phyloP scores from a whole-genome alignment of 2,113 vertebrate species.

The Centropristis striata region DNA sequence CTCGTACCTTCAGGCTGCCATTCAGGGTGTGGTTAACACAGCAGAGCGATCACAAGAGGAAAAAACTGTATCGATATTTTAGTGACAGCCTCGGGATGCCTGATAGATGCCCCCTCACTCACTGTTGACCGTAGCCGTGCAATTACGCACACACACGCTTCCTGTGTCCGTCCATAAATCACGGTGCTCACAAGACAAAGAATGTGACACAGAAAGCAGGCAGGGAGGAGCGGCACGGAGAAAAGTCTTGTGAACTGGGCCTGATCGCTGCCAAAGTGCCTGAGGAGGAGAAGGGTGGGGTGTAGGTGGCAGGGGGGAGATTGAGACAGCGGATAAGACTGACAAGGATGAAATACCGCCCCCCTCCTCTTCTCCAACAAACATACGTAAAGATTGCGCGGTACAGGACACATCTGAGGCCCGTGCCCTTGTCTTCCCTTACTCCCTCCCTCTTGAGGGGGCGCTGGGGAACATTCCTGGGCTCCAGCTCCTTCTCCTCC shows the following conservation, averaged over 20 bases:
- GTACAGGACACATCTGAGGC: slow-evolving; percentile 76
- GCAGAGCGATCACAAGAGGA: slow-evolving; percentile 23
- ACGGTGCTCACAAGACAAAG: slow-evolving; percentile 72
- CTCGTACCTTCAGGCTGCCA: slow-evolving; percentile 27
- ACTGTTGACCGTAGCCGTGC: slow-evolving; percentile 55
- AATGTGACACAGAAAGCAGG: slow-evolving; percentile 72
- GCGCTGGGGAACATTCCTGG: slow-evolving; percentile 93
- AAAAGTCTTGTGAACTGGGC: slow-evolving; percentile 59
- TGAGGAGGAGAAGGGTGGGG: slow-evolving; percentile 45
- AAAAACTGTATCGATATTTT: slow-evolving; percentile 61
- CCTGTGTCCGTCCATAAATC: slow-evolving; percentile 75
- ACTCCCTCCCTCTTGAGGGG: slow-evolving; percentile 78
- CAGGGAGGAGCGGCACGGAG: slow-evolving; percentile 77
- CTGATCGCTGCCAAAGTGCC: slow-evolving; percentile 63
- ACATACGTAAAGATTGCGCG: slow-evolving; percentile 59
- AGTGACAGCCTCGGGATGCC: slow-evolving; percentile 35
- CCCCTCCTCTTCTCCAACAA: slow-evolving; percentile 31
- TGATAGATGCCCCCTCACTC: slow-evolving; percentile 53
- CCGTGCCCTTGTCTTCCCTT: slow-evolving; percentile 86
- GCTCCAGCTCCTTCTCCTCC: slow-evolving; percentile 84
- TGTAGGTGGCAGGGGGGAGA: slow-evolving; percentile 34
- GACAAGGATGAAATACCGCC: slow-evolving; percentile 63
- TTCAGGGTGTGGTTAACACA: slow-evolving; percentile 20
- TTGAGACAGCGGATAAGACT: slow-evolving; percentile 64
- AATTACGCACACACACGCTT: slow-evolving; percentile 62